A percentile compares a stretch with the other conserved stretches of the same genome.
These are phyloP conservation scores for Stichopus horrens DNA, from an alignment of 53 echinoderm and acorn worm species.

Conservation along the genomic window DNA sequence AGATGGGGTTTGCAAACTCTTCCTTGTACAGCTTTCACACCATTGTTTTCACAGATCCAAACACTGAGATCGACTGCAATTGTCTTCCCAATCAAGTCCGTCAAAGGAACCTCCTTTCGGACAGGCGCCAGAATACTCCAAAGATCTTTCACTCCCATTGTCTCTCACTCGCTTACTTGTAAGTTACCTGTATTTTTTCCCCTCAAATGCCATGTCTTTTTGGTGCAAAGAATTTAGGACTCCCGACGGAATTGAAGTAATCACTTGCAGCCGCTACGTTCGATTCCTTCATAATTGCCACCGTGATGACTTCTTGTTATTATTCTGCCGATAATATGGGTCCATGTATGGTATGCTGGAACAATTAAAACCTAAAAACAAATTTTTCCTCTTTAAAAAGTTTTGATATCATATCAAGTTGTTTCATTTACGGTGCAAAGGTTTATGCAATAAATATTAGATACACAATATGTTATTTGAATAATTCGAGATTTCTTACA, in stretches of 20 bases:
- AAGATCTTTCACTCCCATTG: constrained; percentile 84
- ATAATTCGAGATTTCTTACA: background rate
- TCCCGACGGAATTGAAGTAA: too few relatives aligned
- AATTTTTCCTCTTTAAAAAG: too few relatives aligned
- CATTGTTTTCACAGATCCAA: constrained; percentile 88
- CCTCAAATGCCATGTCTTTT: too few relatives aligned
- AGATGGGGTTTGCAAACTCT: constrained; percentile 83
- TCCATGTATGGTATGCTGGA: too few relatives aligned
- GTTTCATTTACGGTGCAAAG: background rate
- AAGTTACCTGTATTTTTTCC: too few relatives aligned
- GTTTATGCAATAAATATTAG: background rate
- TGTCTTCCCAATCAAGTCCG: constrained; percentile 60
- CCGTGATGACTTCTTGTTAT: too few relatives aligned
- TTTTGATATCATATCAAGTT: too few relatives aligned
- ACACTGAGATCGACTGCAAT: constrained; percentile 87
- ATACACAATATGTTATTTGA: background rate
- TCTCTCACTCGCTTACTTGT: background rate
- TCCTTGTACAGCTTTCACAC: constrained; percentile 76
- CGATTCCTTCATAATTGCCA: too few relatives aligned
- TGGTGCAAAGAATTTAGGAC: too few relatives aligned
- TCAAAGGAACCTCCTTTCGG: constrained; percentile 56
- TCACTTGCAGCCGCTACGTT: too few relatives aligned
- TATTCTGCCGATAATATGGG: too few relatives aligned
- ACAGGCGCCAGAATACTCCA: constrained; percentile 87
- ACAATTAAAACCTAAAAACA: too few relatives aligned